phyloP scores from a whole-genome alignment of 2,888 invertebrate species.

The Cryptocephalus moraei region DNA sequence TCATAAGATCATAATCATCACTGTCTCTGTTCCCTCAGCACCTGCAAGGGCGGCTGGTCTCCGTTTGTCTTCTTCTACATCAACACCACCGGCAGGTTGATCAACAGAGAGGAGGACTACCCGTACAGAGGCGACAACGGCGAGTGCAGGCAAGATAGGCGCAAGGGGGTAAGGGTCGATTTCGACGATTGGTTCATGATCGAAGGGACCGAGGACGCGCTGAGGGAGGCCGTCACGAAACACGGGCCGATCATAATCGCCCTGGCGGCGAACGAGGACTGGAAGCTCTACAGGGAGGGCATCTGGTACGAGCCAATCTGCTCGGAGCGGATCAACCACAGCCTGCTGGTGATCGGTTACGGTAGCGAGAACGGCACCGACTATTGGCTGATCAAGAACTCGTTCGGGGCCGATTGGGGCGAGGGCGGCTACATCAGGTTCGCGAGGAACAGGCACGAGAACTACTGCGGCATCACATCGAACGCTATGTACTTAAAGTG shows the following conservation, averaged over 20 bases:
- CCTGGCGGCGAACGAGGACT: constrained; percentile 1
- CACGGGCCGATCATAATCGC: constrained; percentile 2
- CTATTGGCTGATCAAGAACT: too few relatives aligned
- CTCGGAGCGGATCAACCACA: not conserved
- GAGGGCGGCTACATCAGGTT: too few relatives aligned
- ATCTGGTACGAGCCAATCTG: constrained; percentile 3
- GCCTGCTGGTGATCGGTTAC: too few relatives aligned
- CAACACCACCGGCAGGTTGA: not conserved
- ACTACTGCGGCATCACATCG: constrained; percentile 3
- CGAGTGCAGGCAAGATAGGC: constrained; percentile 1
- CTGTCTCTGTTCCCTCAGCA: not conserved
- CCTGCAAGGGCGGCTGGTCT: constrained; percentile 2
- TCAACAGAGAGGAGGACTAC: constrained; percentile 3
- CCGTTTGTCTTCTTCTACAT: not conserved
- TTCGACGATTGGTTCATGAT: not conserved
- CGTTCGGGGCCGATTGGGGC: too few relatives aligned
- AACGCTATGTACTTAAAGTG: not conserved
- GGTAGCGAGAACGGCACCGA: too few relatives aligned
- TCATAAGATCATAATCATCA: too few relatives aligned
- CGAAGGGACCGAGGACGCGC: not conserved
- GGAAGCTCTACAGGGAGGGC: constrained; percentile 3
- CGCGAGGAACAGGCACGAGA: not conserved
- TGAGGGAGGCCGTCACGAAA: not conserved
- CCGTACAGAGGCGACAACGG: not conserved
- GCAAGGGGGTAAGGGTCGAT: not conserved